Evolutionary conservation across 2,113 vertebrate species (phyloP).

Genomic region (Pluvianellus socialis): DNA sequence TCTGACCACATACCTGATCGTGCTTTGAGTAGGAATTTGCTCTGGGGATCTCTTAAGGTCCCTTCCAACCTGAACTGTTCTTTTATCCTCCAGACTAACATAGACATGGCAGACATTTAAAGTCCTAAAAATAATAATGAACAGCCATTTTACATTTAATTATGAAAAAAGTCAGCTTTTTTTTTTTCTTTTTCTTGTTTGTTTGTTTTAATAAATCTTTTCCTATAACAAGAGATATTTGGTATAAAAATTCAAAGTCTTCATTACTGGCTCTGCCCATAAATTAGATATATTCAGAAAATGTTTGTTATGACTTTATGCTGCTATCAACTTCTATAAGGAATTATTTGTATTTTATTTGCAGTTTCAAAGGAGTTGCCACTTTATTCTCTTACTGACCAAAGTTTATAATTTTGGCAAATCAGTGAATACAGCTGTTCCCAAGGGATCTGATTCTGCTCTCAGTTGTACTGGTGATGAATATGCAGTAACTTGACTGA

Average conservation of each 20-base stretch:
- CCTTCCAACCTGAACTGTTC: not conserved
- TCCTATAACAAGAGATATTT: not conserved
- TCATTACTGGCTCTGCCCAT: not conserved
- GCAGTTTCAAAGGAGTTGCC: not conserved
- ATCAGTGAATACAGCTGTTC: not conserved
- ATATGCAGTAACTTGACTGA: not conserved
- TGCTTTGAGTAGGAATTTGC: not conserved
- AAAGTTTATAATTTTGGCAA: not conserved
- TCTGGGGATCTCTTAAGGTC: not conserved
- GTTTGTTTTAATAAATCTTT: not conserved
- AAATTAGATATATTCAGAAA: not conserved
- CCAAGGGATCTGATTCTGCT: not conserved
- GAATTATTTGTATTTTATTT: not conserved
- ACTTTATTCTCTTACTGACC: not conserved
- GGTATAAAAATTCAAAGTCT: not conserved
- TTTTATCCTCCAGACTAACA: not conserved
- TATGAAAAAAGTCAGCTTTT: not conserved
- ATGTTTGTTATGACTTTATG: not conserved
- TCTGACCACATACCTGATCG: not conserved
- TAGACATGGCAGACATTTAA: not conserved
- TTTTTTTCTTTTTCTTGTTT: too few relatives aligned
- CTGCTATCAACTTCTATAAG: not conserved
- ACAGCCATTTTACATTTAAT: not conserved
- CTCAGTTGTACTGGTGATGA: not conserved
- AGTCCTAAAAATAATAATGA: not conserved